Base-by-base conservation (phyloP, 2,888 invertebrate genomes). In the Lydus trimaculatus region DNA sequence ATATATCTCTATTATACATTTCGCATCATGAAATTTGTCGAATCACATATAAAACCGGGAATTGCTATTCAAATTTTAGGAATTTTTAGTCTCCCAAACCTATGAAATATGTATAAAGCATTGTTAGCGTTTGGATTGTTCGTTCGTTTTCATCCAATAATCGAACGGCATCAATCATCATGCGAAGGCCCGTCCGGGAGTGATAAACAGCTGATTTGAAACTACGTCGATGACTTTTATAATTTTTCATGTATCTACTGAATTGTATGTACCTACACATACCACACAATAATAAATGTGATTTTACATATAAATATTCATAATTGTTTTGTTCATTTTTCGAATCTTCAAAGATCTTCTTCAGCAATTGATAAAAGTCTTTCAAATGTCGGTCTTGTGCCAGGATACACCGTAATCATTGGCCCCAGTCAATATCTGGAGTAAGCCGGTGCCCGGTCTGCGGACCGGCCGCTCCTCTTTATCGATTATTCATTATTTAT, bases 401-500 rank as follows among this genome's bases (percentile, higher is more conserved):
- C 83, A 81, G 83, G 82, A 79, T 63, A 61, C 48, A 80, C 80
- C 78, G 78, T 78, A 81, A 80, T 81, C 81, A 80, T 79, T 78
- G 78, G 73, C 62, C 71, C 76, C 73, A 83, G 84, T 85, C 85
- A 82, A 85, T 85, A 84, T 84, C 84, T 84, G 84, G 85, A 84
- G 85, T 84, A 84, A 85, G 79, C 80, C 84, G 79, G 84, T 84
- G 82, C 83, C 80, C 80, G 82, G 83, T 80, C 80, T 81, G 75
- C 68, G 58, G 64, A 61, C 68, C 69, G 69, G 69, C 81, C 79
- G 79, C 78, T 80, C 79, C 78, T 80, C 82, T 82, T 80, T 83
- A 85, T 85, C 83, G 84, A 85, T 85, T 84, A 84, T 83, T 84
- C 84, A 85, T 84, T 84, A 84, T 84, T 84, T 84, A 84, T 84